A percentile compares a stretch with the other conserved stretches of the same genome.
These are phyloP conservation scores for Pagetopsis macropterus DNA, from an alignment of 2,797 vertebrate genomes.

Conservation along the genomic window DNA sequence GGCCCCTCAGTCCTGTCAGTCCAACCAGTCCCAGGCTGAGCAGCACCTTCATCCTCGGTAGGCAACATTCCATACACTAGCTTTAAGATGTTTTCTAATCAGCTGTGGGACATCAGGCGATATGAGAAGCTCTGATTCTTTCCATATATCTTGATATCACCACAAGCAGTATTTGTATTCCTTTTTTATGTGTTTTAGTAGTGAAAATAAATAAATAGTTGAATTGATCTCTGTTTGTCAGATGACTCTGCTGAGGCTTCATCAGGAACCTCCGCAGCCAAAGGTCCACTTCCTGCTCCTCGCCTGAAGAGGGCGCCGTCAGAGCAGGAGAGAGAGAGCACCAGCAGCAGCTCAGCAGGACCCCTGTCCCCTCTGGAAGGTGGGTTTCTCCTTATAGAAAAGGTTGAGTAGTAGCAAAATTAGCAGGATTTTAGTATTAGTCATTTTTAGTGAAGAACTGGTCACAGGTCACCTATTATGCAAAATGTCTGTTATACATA, in stretches of 20 bases:
- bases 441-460: neutral
- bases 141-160: neutral
- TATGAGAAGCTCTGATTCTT: neutral
- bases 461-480: too few species aligned
- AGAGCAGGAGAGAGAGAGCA: conserved; percentile 85
- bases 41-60: conserved; percentile 35
- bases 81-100: too few species aligned
- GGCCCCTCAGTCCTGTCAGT: conserved; percentile 78
- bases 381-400: conserved; percentile 58
- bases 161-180: neutral
- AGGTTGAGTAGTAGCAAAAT: neutral
- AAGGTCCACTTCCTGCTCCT: conserved; percentile 83
- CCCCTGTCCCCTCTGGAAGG: conserved; percentile 77
- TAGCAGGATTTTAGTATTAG: neutral
- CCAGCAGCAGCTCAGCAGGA: conserved; percentile 56
- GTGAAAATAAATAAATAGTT: neutral
- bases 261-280: conserved; percentile 75
- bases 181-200: neutral
- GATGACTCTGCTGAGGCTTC: conserved; percentile 84
- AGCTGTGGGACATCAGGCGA: neutral
- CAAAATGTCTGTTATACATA: too few species aligned
- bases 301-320: conserved; percentile 86
- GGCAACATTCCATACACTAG: neutral
- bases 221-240: conserved; percentile 54
- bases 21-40: neutral